phyloP scores from a whole-genome alignment of 2,888 invertebrate genomes.

The Volucella inanis region DNA sequence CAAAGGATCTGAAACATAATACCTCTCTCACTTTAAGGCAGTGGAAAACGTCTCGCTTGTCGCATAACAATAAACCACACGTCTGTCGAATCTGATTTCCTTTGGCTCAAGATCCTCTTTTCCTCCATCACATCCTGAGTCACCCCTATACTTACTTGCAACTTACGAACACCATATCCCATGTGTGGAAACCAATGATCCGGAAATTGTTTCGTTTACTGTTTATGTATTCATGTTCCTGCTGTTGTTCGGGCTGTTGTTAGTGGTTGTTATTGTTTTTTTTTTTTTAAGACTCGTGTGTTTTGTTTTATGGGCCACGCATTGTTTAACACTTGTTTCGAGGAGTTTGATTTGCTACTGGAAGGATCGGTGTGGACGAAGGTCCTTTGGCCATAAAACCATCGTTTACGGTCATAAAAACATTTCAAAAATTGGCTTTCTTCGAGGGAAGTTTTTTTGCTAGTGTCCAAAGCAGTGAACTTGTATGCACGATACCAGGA shows the following conservation, averaged over 20 bases:
- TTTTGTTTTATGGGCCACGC: conserved; percentile 59
- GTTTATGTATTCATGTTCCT: conserved; percentile 69
- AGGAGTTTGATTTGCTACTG: conserved; percentile 18
- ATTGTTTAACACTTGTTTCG: conserved; percentile 60
- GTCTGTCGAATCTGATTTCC: conserved; percentile 54
- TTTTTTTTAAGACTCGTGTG: conserved; percentile 9
- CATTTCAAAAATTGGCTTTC: conserved; percentile 54
- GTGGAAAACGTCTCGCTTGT: conserved; percentile 15
- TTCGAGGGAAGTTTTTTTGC: not conserved
- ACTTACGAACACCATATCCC: conserved; percentile 42
- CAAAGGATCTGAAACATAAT: no score
- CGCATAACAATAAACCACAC: conserved; percentile 51
- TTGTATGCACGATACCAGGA: conserved; percentile 53
- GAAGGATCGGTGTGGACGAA: conserved; percentile 1
- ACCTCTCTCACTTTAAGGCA: no score
- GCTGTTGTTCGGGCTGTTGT: conserved; percentile 38
- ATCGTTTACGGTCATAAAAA: conserved; percentile 47
- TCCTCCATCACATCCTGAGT: not conserved
- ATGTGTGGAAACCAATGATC: conserved; percentile 59
- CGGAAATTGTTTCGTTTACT: conserved; percentile 63
- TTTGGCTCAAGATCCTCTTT: conserved; percentile 4
- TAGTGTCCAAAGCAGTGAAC: conserved; percentile 44
- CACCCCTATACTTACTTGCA: conserved; percentile 8
- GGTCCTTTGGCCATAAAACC: conserved; percentile 57
- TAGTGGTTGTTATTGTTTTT: conserved; percentile 2